phyloP scores from a whole-genome alignment of 2,888 invertebrate genomes.

The Anticlea derivata region DNA sequence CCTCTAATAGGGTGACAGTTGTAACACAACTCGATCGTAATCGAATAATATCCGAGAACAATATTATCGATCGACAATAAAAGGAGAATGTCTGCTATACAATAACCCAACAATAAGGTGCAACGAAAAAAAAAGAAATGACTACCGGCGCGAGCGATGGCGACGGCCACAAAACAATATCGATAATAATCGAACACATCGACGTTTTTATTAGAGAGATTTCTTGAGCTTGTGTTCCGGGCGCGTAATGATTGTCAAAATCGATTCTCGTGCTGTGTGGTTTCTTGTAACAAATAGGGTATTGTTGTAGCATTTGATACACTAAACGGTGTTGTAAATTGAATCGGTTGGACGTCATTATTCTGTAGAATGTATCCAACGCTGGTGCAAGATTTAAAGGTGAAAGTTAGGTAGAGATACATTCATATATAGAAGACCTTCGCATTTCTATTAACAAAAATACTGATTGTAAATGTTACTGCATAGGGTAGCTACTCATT shows the following conservation, averaged over 20 bases:
- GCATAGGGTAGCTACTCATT: no score
- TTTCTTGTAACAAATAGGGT: slow-evolving; percentile 48
- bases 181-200: slow-evolving; percentile 45
- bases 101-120: slow-evolving; percentile 58
- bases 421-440: no score
- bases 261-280: slow-evolving; percentile 33
- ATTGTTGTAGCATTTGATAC: slow-evolving; percentile 52
- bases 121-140: slow-evolving; percentile 42
- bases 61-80: slow-evolving; percentile 65
- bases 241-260: slow-evolving; percentile 42
- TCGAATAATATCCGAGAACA: slow-evolving; percentile 63
- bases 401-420: no score
- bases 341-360: slow-evolving; percentile 38
- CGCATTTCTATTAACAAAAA: no score
- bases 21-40: slow-evolving; percentile 57
- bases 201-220: slow-evolving; percentile 45
- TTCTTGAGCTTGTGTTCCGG: slow-evolving; percentile 33
- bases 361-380: slow-evolving; percentile 19
- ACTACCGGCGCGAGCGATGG: slow-evolving; percentile 51
- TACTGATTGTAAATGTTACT: no score
- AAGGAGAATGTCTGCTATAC: slow-evolving; percentile 53
- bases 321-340: slow-evolving; percentile 47
- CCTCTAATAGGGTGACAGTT: slow-evolving; percentile 52
- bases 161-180: slow-evolving; percentile 35
- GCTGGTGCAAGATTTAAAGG: no score